These are phyloP conservation scores for Gulo gulo DNA, from an alignment of 2,113 vertebrate genomes.

Conservation along the genomic window DNA sequence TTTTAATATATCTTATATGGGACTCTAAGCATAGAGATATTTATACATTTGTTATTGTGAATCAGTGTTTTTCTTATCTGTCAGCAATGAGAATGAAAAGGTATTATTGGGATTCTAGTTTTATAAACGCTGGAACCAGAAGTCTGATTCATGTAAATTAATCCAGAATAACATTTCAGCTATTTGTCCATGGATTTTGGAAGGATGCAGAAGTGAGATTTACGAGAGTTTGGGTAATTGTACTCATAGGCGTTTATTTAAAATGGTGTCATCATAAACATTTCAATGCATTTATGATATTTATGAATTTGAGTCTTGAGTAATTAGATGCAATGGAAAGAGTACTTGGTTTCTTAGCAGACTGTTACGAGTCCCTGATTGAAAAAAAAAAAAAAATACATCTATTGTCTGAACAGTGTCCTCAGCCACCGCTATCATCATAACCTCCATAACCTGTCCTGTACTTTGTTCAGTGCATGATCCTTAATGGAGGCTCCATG, in stretches of 20 bases:
- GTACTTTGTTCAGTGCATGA: background rate
- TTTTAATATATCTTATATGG: background rate
- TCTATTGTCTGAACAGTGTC: background rate
- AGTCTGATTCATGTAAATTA: constrained; percentile 43
- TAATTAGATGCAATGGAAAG: background rate
- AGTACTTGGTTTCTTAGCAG: background rate
- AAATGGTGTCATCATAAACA: constrained; percentile 16
- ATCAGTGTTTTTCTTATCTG: background rate
- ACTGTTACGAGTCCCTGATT: background rate
- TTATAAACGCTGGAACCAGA: background rate
- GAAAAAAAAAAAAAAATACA: background rate
- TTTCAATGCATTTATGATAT: background rate
- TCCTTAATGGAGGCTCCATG: background rate
- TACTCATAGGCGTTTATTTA: constrained; percentile 10
- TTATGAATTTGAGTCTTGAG: background rate
- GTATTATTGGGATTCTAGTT: constrained; percentile 20
- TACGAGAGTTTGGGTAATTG: background rate
- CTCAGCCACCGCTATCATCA: background rate
- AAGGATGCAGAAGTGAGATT: constrained; percentile 21
- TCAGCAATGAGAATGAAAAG: background rate
- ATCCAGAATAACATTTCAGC: constrained; percentile 21
- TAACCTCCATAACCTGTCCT: background rate
- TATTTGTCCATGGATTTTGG: constrained; percentile 44
- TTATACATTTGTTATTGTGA: background rate
- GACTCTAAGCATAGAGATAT: background rate